phyloP scores from a whole-genome alignment of 2,888 invertebrate genomes.

The Melangyna quadrimaculata region DNA sequence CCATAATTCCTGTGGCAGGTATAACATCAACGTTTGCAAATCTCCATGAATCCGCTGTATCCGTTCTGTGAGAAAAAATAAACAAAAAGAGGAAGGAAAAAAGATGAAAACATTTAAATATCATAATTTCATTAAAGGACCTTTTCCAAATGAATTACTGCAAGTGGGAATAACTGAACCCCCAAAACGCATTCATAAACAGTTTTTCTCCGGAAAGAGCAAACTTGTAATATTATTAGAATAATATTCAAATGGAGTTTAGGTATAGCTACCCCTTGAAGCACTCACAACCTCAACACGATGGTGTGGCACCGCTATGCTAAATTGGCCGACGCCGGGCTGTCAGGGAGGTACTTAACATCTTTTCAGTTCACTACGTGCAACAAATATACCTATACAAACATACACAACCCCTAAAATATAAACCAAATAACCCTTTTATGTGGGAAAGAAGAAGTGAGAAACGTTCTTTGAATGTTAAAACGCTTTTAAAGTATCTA shows the following conservation, averaged over 20 bases:
- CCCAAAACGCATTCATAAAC: not conserved
- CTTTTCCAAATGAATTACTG: not conserved
- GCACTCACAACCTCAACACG: not conserved
- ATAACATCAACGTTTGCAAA: conserved; percentile 88
- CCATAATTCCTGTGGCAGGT: conserved; percentile 91
- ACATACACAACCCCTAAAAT: conserved; percentile 44
- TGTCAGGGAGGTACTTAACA: conserved; percentile 60
- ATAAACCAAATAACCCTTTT: not conserved
- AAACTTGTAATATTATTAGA: conserved; percentile 48
- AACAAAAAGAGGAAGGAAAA: conserved; percentile 8
- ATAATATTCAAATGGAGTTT: conserved; percentile 60
- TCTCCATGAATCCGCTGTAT: conserved; percentile 85
- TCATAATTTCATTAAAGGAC: conserved; percentile 26
- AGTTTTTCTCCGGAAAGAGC: not conserved
- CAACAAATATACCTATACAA: too few species aligned
- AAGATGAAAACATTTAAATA: not conserved
- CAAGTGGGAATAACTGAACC: not conserved
- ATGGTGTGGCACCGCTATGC: not conserved
- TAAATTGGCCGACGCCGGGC: not conserved
- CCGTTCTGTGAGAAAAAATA: conserved; percentile 82
- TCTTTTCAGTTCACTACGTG: too few species aligned
- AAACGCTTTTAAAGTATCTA: conserved; percentile 38
- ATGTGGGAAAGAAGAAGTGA: not conserved
- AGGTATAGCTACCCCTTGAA: not conserved
- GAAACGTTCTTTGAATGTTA: conserved; percentile 48